Evolutionary conservation across 2,113 vertebrate genomes (phyloP).

Genomic region (Butorides virescens): DNA sequence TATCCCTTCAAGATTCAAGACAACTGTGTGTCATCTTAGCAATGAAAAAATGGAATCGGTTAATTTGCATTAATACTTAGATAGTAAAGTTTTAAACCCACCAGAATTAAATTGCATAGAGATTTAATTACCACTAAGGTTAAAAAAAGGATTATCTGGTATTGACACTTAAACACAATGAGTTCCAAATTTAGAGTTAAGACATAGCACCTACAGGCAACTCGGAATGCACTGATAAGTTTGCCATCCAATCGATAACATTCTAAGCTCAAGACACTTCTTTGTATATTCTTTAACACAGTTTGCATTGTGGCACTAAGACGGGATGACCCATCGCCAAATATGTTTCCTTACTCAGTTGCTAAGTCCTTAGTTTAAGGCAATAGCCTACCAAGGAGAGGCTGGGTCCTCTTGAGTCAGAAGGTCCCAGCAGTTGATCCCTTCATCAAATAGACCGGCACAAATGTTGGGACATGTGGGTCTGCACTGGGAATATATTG

Average conservation of each 20-base stretch:
- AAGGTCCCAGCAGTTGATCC: not conserved
- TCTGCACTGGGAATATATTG: not conserved
- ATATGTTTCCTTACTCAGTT: not conserved
- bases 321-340: not conserved
- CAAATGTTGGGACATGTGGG: not conserved
- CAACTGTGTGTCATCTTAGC: not conserved
- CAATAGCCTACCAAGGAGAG: accelerated
- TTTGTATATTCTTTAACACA: not conserved
- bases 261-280: not conserved
- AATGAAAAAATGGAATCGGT: not conserved
- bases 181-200: not conserved
- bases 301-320: not conserved
- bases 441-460: not conserved
- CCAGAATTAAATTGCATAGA: not conserved
- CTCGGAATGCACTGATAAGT: not conserved
- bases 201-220: not conserved
- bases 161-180: not conserved
- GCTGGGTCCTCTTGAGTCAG: not conserved
- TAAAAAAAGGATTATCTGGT: not conserved
- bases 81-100: not conserved
- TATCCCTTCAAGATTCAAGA: not conserved
- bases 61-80: not conserved
- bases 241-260: not conserved
- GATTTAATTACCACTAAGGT: not conserved
- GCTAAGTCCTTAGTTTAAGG: not conserved